Evolutionary conservation across 2,113 vertebrate species (phyloP).

Genomic region (Protobothrops mucrosquamatus): DNA sequence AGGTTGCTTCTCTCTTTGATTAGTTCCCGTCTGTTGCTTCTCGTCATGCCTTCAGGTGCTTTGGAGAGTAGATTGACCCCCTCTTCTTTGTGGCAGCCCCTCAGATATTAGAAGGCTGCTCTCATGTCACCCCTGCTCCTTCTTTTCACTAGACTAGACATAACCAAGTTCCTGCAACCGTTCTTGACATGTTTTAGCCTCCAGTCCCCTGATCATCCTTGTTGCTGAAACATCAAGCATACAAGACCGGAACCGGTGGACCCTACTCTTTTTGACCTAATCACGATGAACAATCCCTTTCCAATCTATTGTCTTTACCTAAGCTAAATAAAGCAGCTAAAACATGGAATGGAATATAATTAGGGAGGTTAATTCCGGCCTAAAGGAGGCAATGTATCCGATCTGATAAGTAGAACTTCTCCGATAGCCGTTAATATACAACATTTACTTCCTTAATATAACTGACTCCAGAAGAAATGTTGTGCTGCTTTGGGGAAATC

Average conservation of each 20-base stretch:
- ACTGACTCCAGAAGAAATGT: slow-evolving; percentile 88
- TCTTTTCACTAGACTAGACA: no score
- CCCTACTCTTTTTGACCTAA: slow-evolving; percentile 73
- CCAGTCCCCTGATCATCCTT: no score
- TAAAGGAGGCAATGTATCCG: neutral
- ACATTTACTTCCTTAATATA: slow-evolving; percentile 79
- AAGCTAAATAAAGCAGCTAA: slow-evolving; percentile 62
- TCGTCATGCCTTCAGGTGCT: no score
- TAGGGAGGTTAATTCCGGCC: slow-evolving; percentile 59
- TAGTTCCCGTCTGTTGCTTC: no score
- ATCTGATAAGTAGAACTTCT: slow-evolving; percentile 55
- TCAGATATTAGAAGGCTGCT: no score
- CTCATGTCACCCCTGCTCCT: no score
- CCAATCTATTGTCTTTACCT: slow-evolving; percentile 73
- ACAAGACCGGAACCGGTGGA: slow-evolving; percentile 55
- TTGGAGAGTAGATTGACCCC: no score
- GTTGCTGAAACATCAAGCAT: slow-evolving; percentile 58
- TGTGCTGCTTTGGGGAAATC: slow-evolving; percentile 90
- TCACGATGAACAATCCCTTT: slow-evolving; percentile 73
- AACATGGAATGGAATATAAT: slow-evolving; percentile 66
- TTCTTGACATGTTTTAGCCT: no score
- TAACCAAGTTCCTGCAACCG: no score
- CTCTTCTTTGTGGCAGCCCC: no score
- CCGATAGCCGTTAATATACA: slow-evolving; percentile 80
- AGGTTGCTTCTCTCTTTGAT: no score